A percentile compares a stretch with the other conserved stretches of the same genome.
Conservation (phyloP, 2,797 vertebrate genomes). For the Florisuga fusca region DNA sequence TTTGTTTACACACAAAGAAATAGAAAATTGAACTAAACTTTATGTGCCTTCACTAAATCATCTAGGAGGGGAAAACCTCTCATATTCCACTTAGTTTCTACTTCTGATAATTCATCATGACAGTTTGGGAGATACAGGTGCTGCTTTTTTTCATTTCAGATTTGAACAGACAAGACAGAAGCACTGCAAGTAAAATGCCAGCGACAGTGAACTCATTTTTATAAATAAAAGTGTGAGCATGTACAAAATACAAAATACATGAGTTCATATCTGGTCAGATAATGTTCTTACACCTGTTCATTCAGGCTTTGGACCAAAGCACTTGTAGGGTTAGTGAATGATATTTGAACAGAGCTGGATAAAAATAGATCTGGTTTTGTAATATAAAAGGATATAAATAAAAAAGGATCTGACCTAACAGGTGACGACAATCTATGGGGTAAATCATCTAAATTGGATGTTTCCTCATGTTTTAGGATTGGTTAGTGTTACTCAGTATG, state of each 20-base stretch:
- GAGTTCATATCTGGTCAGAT: conserved; percentile 71
- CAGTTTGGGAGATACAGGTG: not conserved
- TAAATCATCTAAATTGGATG: conserved; percentile 71
- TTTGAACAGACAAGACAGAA: not conserved
- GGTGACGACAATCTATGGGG: conserved; percentile 53
- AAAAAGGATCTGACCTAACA: conserved; percentile 65
- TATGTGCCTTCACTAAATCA: not conserved
- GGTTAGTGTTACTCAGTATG: conserved; percentile 48
- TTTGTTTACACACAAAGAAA: not conserved
- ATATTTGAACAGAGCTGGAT: conserved; percentile 55
- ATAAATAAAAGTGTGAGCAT: conserved; percentile 56
- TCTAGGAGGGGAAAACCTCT: not conserved
- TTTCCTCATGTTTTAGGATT: conserved; percentile 73
- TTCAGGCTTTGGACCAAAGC: conserved; percentile 73
- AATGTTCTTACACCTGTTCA: conserved; percentile 76
- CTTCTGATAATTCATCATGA: not conserved
- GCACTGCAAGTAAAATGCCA: not conserved
- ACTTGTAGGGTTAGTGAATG: conserved; percentile 66
- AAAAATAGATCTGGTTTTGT: conserved; percentile 78
- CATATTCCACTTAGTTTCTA: not conserved
- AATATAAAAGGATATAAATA: conserved; percentile 45
- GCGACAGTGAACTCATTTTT: conserved; percentile 39
- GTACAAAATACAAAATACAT: conserved; percentile 62
- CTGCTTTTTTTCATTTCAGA: conserved; percentile 15
- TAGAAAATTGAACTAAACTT: not conserved